These are phyloP conservation scores for Orius insidiosus DNA, from an alignment of 1,140 invertebrate species.

Conservation along the genomic window DNA sequence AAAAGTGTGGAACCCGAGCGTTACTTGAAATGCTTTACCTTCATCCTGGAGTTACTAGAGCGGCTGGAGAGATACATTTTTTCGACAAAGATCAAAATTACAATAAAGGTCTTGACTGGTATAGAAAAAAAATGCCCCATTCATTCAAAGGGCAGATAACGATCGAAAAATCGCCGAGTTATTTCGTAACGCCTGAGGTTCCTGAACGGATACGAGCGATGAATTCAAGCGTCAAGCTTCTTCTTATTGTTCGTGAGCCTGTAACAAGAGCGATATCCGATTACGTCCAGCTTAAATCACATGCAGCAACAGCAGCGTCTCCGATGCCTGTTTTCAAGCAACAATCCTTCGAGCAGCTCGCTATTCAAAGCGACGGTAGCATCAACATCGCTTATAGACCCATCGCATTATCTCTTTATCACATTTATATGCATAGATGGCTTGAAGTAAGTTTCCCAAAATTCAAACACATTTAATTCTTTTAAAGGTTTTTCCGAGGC, in stretches of 20 bases:
- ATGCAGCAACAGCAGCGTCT: slow-evolving; percentile 45
- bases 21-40: slow-evolving; percentile 86
- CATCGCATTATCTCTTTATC: slow-evolving; percentile 69
- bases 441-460: slow-evolving; percentile 33
- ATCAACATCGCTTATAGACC: slow-evolving; percentile 67
- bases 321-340: slow-evolving; percentile 27
- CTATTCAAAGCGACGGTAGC: slow-evolving; percentile 56
- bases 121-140: slow-evolving; percentile 78
- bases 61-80: slow-evolving; percentile 84
- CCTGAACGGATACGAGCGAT: slow-evolving; percentile 77
- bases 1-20: slow-evolving; percentile 86
- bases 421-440: slow-evolving; percentile 67
- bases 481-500: slow-evolving; percentile 53
- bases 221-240: slow-evolving; percentile 80
- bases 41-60: slow-evolving; percentile 82
- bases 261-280: slow-evolving; percentile 91
- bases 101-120: slow-evolving; percentile 79
- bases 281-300: slow-evolving; percentile 73
- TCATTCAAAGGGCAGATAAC: slow-evolving; percentile 79
- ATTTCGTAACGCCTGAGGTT: slow-evolving; percentile 89
- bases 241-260: slow-evolving; percentile 89
- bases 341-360: slow-evolving; percentile 64
- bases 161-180: slow-evolving; percentile 94
- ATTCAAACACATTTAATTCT: neutral
- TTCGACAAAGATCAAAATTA: slow-evolving; percentile 88